Base-by-base conservation (phyloP, 2,113 vertebrate species). In the Melanotaenia duboulayi region DNA sequence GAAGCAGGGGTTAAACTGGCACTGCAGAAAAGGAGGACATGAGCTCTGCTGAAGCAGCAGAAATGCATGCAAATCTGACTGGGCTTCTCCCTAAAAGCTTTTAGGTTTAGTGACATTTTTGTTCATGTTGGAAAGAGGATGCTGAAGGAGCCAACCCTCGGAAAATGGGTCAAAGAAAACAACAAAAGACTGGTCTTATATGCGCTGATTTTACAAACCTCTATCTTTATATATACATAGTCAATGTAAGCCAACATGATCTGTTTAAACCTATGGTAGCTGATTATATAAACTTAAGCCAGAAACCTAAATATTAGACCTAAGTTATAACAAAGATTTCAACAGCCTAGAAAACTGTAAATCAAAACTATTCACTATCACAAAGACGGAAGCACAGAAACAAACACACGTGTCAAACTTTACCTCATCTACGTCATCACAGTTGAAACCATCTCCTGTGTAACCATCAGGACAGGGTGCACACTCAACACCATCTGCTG, bases 361-460 rank as follows among this genome's bases (percentile, higher is more conserved):
- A 8, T 35, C 23, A 25, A 35, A 81, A 52, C n/a, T 37, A 44
- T 4, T 42, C 32, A 49, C 25, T 65, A 16, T 49, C 51, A 46
- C 4, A 42, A 40, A 13, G 12, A 0, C 13, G 35, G 46, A 42
- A 13, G 3, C 3, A 19, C 16, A 40, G 22, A 74, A 23, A 67
- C 57, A 86, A 24, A 66, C 24, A 64, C 56, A 49, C 10, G 2
- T 25, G 40, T 11, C 19, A 14, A 52, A 25, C 52, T 52, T 57
- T 93, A 99, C 98, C 96, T 99, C 98, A 70, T 99, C 95, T 0
- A 97, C 94, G 54, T 99, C 97, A 7, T 96, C 95, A 80, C 98
- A 99, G 50, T 90, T 95, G 91, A 97, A 87, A n/a, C 98, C 98
- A 4, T 98, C 97, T 50, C 98, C 98, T 0, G 96, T 94, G 89